Conservation (phyloP, 1,140 invertebrate species). For the Drosophila nigromelanica region DNA sequence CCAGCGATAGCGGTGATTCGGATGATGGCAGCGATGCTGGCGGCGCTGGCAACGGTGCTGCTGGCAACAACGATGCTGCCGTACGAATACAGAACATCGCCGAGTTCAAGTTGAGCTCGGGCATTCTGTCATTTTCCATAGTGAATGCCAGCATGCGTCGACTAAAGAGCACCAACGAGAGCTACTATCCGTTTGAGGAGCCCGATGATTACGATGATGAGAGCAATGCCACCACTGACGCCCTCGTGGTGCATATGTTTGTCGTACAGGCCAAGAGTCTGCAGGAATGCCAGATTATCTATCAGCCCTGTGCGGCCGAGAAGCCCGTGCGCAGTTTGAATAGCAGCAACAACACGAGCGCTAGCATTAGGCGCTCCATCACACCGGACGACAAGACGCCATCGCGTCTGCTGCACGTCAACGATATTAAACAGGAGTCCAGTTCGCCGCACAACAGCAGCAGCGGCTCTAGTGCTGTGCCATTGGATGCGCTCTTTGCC, state of each 20-base stretch:
- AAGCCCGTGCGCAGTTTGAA: constrained; percentile 60
- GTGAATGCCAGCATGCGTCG: constrained; percentile 88
- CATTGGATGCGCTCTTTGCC: constrained; percentile 56
- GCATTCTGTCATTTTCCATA: constrained; percentile 94
- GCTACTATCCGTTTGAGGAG: constrained; percentile 82
- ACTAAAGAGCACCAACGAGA: constrained; percentile 84
- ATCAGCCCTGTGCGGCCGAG: constrained; percentile 85
- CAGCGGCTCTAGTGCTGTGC: constrained; percentile 46
- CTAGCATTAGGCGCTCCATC: constrained; percentile 47
- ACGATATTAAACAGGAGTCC: constrained; percentile 55
- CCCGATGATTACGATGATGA: constrained; percentile 84
- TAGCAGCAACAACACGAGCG: constrained; percentile 44
- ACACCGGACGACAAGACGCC: constrained; percentile 43
- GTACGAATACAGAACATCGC: constrained; percentile 87
- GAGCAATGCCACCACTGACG: constrained; percentile 71
- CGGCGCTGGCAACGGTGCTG: not conserved
- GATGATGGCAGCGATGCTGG: constrained; percentile 30
- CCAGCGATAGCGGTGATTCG: constrained; percentile 43
- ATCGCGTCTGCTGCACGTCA: constrained; percentile 27
- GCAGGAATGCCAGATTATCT: constrained; percentile 93
- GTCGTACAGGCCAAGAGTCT: constrained; percentile 94
- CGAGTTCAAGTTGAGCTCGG: constrained; percentile 92
- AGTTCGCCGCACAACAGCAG: constrained; percentile 49
- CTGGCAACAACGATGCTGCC: constrained; percentile 8
- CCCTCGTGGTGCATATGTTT: constrained; percentile 89